Evolutionary conservation across 2,888 invertebrate genomes (phyloP).

Genomic region (Conistra vaccinii): DNA sequence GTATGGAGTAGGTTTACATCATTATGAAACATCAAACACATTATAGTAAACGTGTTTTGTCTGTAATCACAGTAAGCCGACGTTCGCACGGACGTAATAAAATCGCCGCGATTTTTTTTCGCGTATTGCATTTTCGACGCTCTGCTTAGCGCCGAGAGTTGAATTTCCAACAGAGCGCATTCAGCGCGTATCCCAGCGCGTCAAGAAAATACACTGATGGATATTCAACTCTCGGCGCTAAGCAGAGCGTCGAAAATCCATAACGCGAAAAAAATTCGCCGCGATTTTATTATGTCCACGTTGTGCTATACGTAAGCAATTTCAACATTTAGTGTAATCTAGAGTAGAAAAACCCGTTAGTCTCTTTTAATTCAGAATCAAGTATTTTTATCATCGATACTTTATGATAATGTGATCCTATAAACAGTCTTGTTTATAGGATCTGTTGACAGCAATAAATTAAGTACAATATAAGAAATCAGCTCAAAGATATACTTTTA

Average conservation of each 20-base stretch:
- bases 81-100: too few species aligned
- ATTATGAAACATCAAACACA: conserved; percentile 10
- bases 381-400: conserved; percentile 10
- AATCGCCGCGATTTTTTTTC: too few species aligned
- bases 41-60: conserved; percentile 4
- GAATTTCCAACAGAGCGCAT: too few species aligned
- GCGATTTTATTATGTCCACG: too few species aligned
- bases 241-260: too few species aligned
- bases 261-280: too few species aligned
- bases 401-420: conserved; percentile 10
- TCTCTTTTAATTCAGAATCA: conserved; percentile 19
- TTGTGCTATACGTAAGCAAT: conserved; percentile 27
- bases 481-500: conserved; percentile 41
- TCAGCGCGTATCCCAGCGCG: too few species aligned
- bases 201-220: too few species aligned
- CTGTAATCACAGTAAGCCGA: conserved; percentile 6
- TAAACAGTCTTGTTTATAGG: too few species aligned
- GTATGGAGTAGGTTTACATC: not conserved
- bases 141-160: too few species aligned
- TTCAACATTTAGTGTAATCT: conserved; percentile 13
- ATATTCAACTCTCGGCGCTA: too few species aligned
- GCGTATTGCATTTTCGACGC: too few species aligned
- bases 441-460: conserved; percentile 56
- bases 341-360: conserved; percentile 27
- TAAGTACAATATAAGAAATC: conserved; percentile 38